phyloP scores from a whole-genome alignment of 1,140 invertebrate species.

The Rhizoglyphus robini region DNA sequence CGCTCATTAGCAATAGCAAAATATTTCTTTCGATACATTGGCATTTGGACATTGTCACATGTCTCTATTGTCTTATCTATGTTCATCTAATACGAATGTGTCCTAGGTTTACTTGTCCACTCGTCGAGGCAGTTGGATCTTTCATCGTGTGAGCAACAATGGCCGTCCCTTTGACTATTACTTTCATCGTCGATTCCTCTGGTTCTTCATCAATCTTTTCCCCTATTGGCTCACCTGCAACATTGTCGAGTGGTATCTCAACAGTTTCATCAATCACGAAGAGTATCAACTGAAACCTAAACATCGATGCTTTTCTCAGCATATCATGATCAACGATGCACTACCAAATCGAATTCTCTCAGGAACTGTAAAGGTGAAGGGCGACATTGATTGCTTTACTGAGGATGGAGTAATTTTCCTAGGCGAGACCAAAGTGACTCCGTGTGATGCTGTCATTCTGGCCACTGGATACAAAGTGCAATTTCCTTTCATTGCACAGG shows the following conservation, averaged over 20 bases:
- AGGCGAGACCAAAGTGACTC: slow-evolving; percentile 22
- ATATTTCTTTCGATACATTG: background rate
- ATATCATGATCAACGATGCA: slow-evolving; percentile 44
- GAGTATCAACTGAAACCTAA: slow-evolving; percentile 36
- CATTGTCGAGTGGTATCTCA: slow-evolving; percentile 22
- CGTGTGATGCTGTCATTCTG: slow-evolving; percentile 33
- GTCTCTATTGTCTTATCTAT: background rate
- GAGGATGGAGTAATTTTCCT: slow-evolving; percentile 33
- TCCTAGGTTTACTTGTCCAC: slow-evolving; percentile 39
- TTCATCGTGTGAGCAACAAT: slow-evolving; percentile 32
- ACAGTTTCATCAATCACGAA: slow-evolving; percentile 37
- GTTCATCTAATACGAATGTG: too few relatives aligned
- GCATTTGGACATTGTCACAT: background rate
- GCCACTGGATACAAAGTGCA: slow-evolving; percentile 34
- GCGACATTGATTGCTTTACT: slow-evolving; percentile 32
- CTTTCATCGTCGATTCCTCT: slow-evolving; percentile 20
- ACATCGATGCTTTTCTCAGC: slow-evolving; percentile 36
- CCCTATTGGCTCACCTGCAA: slow-evolving; percentile 23
- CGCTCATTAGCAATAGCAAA: background rate
- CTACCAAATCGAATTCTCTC: slow-evolving; percentile 39
- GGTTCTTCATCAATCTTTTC: slow-evolving; percentile 19
- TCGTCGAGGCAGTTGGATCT: slow-evolving; percentile 37
- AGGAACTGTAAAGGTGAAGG: slow-evolving; percentile 36
- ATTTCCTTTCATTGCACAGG: slow-evolving; percentile 34
- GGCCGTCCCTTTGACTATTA: slow-evolving; percentile 31